These are phyloP conservation scores for Umimayanthus kanabou DNA, from an alignment of 92 coral and sea anemone genomes.

Conservation along the genomic window DNA sequence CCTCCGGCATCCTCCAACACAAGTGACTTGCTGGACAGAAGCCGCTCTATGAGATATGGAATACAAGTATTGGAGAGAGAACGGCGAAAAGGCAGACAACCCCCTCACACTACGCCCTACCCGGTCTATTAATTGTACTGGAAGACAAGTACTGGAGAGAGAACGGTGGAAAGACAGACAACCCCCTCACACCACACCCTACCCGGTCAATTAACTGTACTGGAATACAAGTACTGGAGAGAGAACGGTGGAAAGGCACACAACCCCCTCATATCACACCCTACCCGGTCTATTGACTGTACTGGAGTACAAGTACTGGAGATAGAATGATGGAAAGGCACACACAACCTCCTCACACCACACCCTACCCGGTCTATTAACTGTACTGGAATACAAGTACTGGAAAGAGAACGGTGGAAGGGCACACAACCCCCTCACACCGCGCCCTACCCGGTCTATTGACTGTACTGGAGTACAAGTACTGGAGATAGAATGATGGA, in stretches of 20 bases:
- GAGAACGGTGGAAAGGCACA: constrained; percentile 42
- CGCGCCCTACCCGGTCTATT: too few relatives aligned
- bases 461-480: too few relatives aligned
- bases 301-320: neutral
- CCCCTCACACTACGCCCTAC: constrained; percentile 72
- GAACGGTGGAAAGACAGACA: constrained; percentile 53
- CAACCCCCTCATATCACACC: constrained; percentile 66
- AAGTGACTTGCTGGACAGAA: constrained; percentile 70
- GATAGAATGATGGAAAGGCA: too few relatives aligned
- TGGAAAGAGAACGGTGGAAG: too few relatives aligned
- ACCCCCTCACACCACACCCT: constrained; percentile 68
- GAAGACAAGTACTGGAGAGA: constrained; percentile 32
- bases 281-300: constrained; percentile 56
- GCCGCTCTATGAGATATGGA: constrained; percentile 72
- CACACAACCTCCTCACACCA: too few relatives aligned
- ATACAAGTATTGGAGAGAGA: constrained; percentile 77
- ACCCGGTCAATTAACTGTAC: constrained; percentile 51
- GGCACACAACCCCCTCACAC: too few relatives aligned
- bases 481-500: too few relatives aligned
- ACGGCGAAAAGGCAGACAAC: constrained; percentile 47
- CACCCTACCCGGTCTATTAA: too few relatives aligned
- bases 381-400: too few relatives aligned
- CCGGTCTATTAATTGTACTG: constrained; percentile 45
- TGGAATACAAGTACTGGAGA: constrained; percentile 2
- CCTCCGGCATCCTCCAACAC: constrained; percentile 51